Evolutionary conservation across 2,113 vertebrate genomes (phyloP).

Genomic region (Laticauda colubrina): DNA sequence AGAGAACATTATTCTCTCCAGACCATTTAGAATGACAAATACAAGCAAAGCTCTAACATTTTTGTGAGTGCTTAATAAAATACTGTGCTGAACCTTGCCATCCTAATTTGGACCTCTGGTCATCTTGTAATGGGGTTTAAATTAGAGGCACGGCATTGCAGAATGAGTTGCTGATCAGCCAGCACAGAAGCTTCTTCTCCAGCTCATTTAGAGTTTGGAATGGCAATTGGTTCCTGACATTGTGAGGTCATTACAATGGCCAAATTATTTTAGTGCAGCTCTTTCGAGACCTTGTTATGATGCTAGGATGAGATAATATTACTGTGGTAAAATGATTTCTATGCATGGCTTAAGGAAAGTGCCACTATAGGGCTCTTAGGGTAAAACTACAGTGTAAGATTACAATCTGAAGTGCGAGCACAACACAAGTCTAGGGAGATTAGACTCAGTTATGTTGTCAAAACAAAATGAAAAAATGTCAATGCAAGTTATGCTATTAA

Average conservation of each 20-base stretch:
- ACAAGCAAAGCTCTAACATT: conserved; percentile 18
- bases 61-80: conserved; percentile 34
- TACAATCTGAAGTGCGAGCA: conserved; percentile 63
- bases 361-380: conserved; percentile 36
- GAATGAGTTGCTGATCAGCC: conserved; percentile 69
- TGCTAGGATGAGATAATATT: conserved; percentile 40
- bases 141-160: conserved; percentile 38
- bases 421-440: conserved; percentile 60
- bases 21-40: conserved; percentile 26
- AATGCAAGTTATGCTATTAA: conserved; percentile 64
- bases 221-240: conserved; percentile 69
- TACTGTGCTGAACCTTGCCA: conserved; percentile 4
- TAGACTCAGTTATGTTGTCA: conserved; percentile 72
- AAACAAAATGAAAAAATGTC: conserved; percentile 71
- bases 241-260: conserved; percentile 67
- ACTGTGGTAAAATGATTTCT: conserved; percentile 51
- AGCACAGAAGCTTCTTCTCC: conserved; percentile 64
- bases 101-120: conserved; percentile 31
- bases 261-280: conserved; percentile 64
- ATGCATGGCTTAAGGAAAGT: conserved; percentile 55
- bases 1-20: conserved; percentile 35
- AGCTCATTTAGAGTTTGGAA: conserved; percentile 68
- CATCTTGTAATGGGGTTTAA: conserved; percentile 47
- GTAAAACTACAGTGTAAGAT: conserved; percentile 60
- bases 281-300: conserved; percentile 62